Conservation (phyloP, 2,888 invertebrate genomes). For the Sarcophaga subvicina region DNA sequence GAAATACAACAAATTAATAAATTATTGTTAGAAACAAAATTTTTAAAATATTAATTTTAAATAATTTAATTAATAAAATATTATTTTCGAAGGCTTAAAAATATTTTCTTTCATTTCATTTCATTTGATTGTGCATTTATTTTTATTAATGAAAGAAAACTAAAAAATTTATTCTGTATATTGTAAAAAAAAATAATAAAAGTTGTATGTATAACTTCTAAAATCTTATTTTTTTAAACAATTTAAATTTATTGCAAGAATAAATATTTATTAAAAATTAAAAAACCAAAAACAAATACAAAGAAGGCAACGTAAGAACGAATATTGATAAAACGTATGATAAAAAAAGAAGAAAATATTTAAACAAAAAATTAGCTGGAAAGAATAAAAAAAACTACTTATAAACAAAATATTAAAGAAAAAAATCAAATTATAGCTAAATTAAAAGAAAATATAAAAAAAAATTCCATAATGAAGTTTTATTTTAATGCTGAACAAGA, state of each 20-base stretch:
- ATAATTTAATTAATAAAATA: no score
- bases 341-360: constrained; percentile 32
- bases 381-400: constrained; percentile 37
- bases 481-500: background rate
- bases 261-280: background rate
- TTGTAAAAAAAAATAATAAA: constrained; percentile 1
- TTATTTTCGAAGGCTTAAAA: no score
- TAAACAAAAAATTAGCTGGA: constrained; percentile 41
- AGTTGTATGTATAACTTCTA: constrained; percentile 32
- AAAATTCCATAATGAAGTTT: background rate
- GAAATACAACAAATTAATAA: no score
- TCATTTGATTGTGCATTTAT: constrained; percentile 58
- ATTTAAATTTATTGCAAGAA: constrained; percentile 49
- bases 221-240: constrained; percentile 53
- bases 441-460: constrained; percentile 43
- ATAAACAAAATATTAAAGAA: constrained; percentile 55
- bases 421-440: constrained; percentile 67
- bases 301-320: constrained; percentile 30
- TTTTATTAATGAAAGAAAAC: constrained; percentile 13
- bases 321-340: constrained; percentile 25
- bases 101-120: background rate
- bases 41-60: no score
- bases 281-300: background rate
- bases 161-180: constrained; percentile 10
- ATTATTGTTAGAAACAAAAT: no score